Percentiles rank a stretch among this genome's conserved stretches.
Conservation (phyloP, 2,113 vertebrate genomes). For the Oncorhynchus gorbuscha region DNA sequence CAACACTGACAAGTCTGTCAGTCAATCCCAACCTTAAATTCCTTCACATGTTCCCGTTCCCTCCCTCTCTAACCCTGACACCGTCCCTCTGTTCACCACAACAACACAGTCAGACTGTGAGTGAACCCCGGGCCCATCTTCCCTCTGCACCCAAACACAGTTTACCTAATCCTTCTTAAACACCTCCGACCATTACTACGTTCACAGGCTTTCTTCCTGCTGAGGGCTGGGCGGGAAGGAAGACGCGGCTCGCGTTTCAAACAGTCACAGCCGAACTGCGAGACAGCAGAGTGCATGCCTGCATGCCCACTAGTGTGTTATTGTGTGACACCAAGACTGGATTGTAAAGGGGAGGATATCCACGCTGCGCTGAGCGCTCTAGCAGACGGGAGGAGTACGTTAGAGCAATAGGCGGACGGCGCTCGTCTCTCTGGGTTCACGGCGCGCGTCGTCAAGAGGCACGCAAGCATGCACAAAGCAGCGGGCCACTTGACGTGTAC, state of each 20-base stretch:
- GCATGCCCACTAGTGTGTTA: conserved; percentile 25
- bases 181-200: background rate
- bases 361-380: background rate
- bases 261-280: background rate
- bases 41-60: background rate
- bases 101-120: background rate
- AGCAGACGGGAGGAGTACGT: conserved; percentile 28
- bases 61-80: background rate
- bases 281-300: conserved; percentile 20
- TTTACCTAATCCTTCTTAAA: background rate
- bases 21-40: background rate
- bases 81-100: background rate
- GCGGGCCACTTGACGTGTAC: background rate
- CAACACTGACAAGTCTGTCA: background rate
- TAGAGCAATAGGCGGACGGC: conserved; percentile 27
- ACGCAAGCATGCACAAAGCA: conserved; percentile 10
- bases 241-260: background rate
- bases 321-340: background rate
- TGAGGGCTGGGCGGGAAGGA: background rate
- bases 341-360: background rate
- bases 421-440: conserved; percentile 1
- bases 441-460: conserved; percentile 30
- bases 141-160: too few relatives aligned
- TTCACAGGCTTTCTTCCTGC: background rate
- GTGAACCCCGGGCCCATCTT: background rate